Base-by-base conservation (phyloP, 1,140 invertebrate species). In the Babylonia areolata region DNA sequence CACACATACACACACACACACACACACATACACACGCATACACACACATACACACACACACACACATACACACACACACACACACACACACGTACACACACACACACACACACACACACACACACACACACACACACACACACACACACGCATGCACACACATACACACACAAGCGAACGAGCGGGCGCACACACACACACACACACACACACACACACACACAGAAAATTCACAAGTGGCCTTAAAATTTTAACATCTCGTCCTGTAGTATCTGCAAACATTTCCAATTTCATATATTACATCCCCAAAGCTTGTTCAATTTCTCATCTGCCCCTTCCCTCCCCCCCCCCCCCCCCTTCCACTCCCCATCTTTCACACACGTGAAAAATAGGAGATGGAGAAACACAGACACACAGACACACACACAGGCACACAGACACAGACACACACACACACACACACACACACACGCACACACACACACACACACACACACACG, bases 191-290 rank as follows among this genome's bases (percentile, higher is more conserved):
- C 5, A 46, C 23, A 35, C 39, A 31, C 5, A 39, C 71, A 73
- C 71, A 73, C 71, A 73, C 71, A 73, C 71, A 73, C 71, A 73
- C 71, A 73, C 71, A 33, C 71, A 35, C 71, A 73, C 71, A 73
- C 71, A 73, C 71, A 73, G n/a, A n/a, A n/a, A n/a, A n/a, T n/a
- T n/a, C n/a, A n/a, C n/a, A n/a, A n/a, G n/a, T n/a, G n/a, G n/a
- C n/a, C n/a, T n/a, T n/a, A n/a, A n/a, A n/a, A n/a, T n/a, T n/a
- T n/a, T n/a, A n/a, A n/a, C n/a, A n/a, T n/a, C n/a, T n/a, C n/a
- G n/a, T n/a, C n/a, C n/a, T n/a, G n/a, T n/a, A n/a, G n/a, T n/a
- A n/a, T n/a, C n/a, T n/a, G n/a, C n/a, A n/a, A n/a, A n/a, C n/a
- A n/a, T n/a, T n/a, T n/a, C n/a, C n/a, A n/a, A n/a, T n/a, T n/a